These are phyloP conservation scores for Tetropium fuscum DNA, from an alignment of 2,888 invertebrate genomes.

Conservation along the genomic window DNA sequence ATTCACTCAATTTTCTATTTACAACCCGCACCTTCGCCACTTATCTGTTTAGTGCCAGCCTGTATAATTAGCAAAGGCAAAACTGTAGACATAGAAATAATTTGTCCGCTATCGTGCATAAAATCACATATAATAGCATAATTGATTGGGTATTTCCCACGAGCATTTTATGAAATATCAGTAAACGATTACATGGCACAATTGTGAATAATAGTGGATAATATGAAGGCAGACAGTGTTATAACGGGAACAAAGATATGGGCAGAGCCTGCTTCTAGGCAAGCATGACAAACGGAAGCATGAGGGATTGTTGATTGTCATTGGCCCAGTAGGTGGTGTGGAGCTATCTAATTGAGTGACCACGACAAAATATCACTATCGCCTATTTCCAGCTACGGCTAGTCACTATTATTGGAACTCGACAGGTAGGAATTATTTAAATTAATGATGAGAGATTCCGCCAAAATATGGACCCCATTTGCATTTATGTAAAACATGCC, in stretches of 20 bases:
- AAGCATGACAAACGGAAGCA: constrained; percentile 53
- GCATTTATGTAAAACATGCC: background rate
- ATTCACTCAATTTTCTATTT: constrained; percentile 3
- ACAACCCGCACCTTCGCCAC: background rate
- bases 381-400: constrained; percentile 12
- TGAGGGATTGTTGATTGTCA: constrained; percentile 61
- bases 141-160: constrained; percentile 32
- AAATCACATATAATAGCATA: constrained; percentile 33
- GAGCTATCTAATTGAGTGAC: constrained; percentile 59
- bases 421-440: constrained; percentile 35
- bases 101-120: constrained; percentile 33
- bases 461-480: constrained; percentile 6
- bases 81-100: constrained; percentile 25
- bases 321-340: constrained; percentile 56
- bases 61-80: constrained; percentile 2
- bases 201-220: constrained; percentile 12
- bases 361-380: constrained; percentile 33
- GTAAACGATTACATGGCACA: constrained; percentile 21
- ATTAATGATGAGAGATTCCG: constrained; percentile 28
- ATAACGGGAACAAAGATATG: constrained; percentile 13
- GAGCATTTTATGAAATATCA: constrained; percentile 30
- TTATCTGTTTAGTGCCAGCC: constrained; percentile 8
- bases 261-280: constrained; percentile 11
- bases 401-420: constrained; percentile 21
- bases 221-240: constrained; percentile 12